Conservation (phyloP, 2,888 invertebrate species). For the Platycheirus albimanus region DNA sequence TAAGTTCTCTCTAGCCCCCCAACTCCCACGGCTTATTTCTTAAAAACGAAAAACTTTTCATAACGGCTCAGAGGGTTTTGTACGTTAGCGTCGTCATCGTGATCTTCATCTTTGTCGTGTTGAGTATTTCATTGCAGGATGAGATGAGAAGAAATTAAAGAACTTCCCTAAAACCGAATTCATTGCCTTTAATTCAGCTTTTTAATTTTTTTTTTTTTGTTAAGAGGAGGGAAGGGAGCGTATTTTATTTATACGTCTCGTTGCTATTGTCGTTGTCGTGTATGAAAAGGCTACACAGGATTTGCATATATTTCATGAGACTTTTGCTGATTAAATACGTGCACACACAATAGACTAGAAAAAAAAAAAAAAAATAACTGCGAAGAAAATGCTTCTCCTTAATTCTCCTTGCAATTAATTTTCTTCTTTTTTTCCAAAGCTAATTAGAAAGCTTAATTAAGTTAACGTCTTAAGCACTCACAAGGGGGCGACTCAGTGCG, state of each 20-base stretch:
- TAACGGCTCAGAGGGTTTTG: conserved; percentile 4
- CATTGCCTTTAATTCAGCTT: conserved; percentile 49
- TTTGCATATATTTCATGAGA: conserved; percentile 53
- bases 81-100: too few relatives aligned
- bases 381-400: conserved; percentile 6
- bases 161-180: conserved; percentile 35
- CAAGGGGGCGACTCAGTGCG: conserved; percentile 9
- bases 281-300: conserved; percentile 32
- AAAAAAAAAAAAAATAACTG: not conserved
- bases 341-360: conserved; percentile 36
- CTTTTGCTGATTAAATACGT: conserved; percentile 55
- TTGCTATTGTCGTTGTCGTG: too few relatives aligned
- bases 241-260: not conserved
- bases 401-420: conserved; percentile 21
- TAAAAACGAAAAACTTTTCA: conserved; percentile 20
- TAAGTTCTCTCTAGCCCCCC: conserved; percentile 1
- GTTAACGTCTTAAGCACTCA: conserved; percentile 56
- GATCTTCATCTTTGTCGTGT: too few relatives aligned
- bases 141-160: conserved; percentile 4
- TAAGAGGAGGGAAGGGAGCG: not conserved
- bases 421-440: conserved; percentile 9
- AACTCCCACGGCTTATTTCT: conserved; percentile 22
- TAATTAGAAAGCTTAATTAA: conserved; percentile 69
- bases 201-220: not conserved
- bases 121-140: not conserved